Evolutionary conservation across 2,797 vertebrate genomes (phyloP).

Genomic region (Falco peregrinus): DNA sequence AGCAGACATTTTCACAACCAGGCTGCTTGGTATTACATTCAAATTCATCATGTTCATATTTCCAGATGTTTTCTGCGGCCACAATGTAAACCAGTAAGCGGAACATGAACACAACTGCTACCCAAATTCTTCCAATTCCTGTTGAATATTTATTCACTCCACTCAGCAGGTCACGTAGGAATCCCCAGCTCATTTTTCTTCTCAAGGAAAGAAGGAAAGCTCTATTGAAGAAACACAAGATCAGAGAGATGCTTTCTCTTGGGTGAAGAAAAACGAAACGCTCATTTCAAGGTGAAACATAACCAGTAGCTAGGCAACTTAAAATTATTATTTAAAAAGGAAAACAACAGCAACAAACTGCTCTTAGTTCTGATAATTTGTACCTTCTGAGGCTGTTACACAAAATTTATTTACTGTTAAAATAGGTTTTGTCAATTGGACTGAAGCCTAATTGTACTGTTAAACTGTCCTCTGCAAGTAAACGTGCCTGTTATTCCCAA

Average conservation of each 20-base stretch:
- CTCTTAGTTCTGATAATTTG: not conserved
- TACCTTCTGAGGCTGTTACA: not conserved
- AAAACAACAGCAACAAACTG: not conserved
- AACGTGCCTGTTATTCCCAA: not conserved
- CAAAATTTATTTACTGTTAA: not conserved
- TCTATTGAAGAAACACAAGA: slow-evolving; percentile 50
- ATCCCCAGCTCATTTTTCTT: slow-evolving; percentile 87
- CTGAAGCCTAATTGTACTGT: not conserved
- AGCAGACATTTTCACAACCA: slow-evolving; percentile 90
- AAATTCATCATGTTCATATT: slow-evolving; percentile 86
- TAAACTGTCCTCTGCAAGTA: not conserved
- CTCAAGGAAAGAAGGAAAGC: slow-evolving; percentile 24
- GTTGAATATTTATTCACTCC: slow-evolving; percentile 91
- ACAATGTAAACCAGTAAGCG: slow-evolving; percentile 86
- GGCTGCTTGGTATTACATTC: slow-evolving; percentile 87
- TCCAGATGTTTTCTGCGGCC: slow-evolving; percentile 89
- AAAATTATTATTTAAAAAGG: not conserved
- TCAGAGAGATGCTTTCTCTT: not conserved
- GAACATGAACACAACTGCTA: slow-evolving; percentile 86
- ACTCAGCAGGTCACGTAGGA: slow-evolving; percentile 84
- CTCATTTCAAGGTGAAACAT: not conserved
- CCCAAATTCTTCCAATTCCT: slow-evolving; percentile 85
- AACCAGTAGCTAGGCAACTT: not conserved
- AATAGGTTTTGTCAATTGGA: not conserved
- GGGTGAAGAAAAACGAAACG: not conserved